phyloP scores from a whole-genome alignment of 2,113 vertebrate genomes.

The Semnopithecus entellus region DNA sequence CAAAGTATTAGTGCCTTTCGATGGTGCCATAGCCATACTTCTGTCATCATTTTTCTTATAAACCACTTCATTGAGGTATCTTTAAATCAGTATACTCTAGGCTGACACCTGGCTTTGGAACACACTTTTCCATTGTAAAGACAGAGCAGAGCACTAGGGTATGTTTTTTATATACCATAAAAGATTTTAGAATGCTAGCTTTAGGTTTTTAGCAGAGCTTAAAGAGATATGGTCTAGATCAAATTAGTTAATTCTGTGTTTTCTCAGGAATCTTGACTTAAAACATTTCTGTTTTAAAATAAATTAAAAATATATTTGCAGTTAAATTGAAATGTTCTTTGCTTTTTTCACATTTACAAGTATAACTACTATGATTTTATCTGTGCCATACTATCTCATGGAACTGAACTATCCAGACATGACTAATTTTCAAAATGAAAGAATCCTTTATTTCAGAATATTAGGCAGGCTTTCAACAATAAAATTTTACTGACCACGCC shows the following conservation, averaged over 20 bases:
- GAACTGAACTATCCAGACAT: background rate
- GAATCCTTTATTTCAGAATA: background rate
- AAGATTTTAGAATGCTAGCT: background rate
- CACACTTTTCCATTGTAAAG: background rate
- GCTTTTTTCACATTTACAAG: background rate
- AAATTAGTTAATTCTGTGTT: background rate
- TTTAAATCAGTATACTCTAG: background rate
- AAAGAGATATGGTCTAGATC: background rate
- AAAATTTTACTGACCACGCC: background rate
- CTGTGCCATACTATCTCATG: background rate
- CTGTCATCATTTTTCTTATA: slow-evolving; percentile 33
- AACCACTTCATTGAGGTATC: background rate
- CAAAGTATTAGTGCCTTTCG: slow-evolving; percentile 13
- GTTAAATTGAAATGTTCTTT: background rate
- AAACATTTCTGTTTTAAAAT: background rate
- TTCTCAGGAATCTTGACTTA: slow-evolving; percentile 43
- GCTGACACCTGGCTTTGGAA: slow-evolving; percentile 22
- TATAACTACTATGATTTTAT: background rate
- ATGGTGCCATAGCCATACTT: background rate
- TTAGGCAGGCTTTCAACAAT: background rate
- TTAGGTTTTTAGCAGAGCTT: background rate
- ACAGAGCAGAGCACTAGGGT: background rate
- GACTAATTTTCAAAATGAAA: background rate
- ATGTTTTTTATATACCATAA: background rate
- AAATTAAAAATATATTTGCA: background rate